Percentiles rank a stretch among this genome's conserved stretches.
Evolutionary conservation across 2,888 invertebrate species (phyloP).

Genomic region (Rhyacophila evoluta): DNA sequence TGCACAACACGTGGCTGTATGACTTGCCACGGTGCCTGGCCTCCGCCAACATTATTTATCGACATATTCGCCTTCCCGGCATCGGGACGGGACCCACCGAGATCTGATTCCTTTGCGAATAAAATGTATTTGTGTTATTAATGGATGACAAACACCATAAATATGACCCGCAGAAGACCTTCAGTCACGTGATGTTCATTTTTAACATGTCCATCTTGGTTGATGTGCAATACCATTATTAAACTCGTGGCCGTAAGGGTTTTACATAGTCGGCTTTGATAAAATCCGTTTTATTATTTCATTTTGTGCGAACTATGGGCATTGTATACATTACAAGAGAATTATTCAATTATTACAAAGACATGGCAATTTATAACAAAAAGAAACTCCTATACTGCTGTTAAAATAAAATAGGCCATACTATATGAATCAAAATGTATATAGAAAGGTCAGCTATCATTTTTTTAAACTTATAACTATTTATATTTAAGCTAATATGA

Average conservation of each 20-base stretch:
- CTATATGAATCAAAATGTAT: no score
- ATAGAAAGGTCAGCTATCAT: no score
- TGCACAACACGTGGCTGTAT: constrained; percentile 32
- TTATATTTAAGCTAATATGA: no score
- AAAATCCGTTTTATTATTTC: neutral
- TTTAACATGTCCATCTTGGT: neutral
- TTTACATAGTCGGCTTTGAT: neutral
- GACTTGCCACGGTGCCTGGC: constrained; percentile 15
- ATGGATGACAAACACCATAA: constrained; percentile 27
- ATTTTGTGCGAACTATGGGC: neutral
- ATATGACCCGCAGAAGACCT: constrained; percentile 23
- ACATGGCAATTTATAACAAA: no score
- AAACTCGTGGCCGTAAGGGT: neutral
- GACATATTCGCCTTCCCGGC: constrained; percentile 32
- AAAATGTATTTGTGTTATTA: constrained; percentile 45
- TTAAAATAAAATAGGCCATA: no score
- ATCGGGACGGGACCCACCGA: constrained; percentile 34
- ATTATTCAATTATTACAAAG: no score
- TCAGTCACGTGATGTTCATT: constrained; percentile 23
- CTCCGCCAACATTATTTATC: constrained; percentile 40
- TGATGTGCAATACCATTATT: neutral
- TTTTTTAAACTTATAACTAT: no score
- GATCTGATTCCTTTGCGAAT: constrained; percentile 39
- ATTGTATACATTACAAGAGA: no score
- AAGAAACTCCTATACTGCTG: no score